phyloP scores from a whole-genome alignment of 1,140 invertebrate genomes.

The Orchesella cincta region DNA sequence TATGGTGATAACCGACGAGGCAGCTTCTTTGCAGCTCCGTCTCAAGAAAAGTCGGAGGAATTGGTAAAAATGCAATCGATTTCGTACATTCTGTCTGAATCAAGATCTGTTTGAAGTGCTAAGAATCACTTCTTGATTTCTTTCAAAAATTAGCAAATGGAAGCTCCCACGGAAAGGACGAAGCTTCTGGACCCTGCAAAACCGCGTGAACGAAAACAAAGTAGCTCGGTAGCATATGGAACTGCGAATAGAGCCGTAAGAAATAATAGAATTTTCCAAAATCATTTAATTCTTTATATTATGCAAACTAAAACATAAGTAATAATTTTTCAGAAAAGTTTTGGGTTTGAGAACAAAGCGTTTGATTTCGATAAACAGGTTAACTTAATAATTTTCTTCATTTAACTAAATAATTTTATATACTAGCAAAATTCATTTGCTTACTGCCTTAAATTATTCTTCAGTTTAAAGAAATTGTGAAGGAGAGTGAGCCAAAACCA shows the following conservation, averaged over 20 bases:
- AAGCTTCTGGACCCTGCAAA: not conserved
- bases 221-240: not conserved
- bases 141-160: slow-evolving; percentile 11
- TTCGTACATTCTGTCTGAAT: not conserved
- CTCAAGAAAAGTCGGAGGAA: not conserved
- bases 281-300: not conserved
- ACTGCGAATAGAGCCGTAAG: no score
- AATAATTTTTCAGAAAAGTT: slow-evolving; percentile 1
- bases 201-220: not conserved
- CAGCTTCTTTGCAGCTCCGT: no score
- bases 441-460: not conserved
- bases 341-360: slow-evolving; percentile 11
- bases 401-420: not conserved
- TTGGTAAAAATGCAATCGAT: not conserved
- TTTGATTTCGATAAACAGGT: slow-evolving; percentile 28
- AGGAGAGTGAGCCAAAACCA: slow-evolving; percentile 22
- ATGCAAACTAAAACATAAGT: not conserved
- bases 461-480: slow-evolving; percentile 26
- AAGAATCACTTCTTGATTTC: not conserved
- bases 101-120: not conserved
- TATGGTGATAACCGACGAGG: no score
- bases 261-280: not conserved
- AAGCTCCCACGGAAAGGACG: not conserved
- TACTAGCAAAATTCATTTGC: not conserved
- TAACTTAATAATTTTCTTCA: not conserved